Evolutionary conservation across 2,888 invertebrate species (phyloP).

Genomic region (Molanna angustata): DNA sequence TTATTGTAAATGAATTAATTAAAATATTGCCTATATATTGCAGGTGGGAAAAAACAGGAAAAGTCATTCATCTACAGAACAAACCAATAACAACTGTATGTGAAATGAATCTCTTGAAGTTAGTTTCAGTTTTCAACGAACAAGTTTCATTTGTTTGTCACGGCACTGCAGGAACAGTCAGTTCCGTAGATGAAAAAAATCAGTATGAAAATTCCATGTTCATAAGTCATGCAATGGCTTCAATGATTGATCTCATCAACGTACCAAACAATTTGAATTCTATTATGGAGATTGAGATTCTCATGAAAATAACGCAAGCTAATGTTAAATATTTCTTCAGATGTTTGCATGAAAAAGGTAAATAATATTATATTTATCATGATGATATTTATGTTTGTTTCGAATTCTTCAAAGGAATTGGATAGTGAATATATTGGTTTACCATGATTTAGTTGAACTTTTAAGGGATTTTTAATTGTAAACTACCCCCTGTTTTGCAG

Average conservation of each 20-base stretch:
- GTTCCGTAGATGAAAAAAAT: slow-evolving; percentile 18
- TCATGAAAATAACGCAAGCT: slow-evolving; percentile 67
- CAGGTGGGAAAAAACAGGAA: slow-evolving; percentile 63
- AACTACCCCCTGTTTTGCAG: no score
- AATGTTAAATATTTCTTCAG: slow-evolving; percentile 76
- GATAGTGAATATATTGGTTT: no score
- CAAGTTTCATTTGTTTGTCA: slow-evolving; percentile 39
- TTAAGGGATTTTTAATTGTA: no score
- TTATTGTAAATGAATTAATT: no score
- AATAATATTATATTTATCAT: no score
- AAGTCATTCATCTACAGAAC: slow-evolving; percentile 42
- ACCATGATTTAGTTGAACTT: no score
- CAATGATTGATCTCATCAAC: slow-evolving; percentile 64
- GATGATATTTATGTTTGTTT: no score
- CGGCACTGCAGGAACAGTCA: background rate
- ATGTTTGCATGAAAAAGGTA: slow-evolving; percentile 66
- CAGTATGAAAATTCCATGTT: slow-evolving; percentile 25
- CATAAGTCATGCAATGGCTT: slow-evolving; percentile 53
- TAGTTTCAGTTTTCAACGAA: slow-evolving; percentile 41
- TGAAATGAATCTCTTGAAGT: slow-evolving; percentile 40
- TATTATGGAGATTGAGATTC: slow-evolving; percentile 62
- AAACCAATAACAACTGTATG: slow-evolving; percentile 44
- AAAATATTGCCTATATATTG: no score
- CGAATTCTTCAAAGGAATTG: no score
- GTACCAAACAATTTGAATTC: slow-evolving; percentile 57